Percentiles rank a stretch among this genome's conserved stretches.
phyloP scores from a whole-genome alignment of 2,888 invertebrate genomes.

The Sialis fuliginosa region DNA sequence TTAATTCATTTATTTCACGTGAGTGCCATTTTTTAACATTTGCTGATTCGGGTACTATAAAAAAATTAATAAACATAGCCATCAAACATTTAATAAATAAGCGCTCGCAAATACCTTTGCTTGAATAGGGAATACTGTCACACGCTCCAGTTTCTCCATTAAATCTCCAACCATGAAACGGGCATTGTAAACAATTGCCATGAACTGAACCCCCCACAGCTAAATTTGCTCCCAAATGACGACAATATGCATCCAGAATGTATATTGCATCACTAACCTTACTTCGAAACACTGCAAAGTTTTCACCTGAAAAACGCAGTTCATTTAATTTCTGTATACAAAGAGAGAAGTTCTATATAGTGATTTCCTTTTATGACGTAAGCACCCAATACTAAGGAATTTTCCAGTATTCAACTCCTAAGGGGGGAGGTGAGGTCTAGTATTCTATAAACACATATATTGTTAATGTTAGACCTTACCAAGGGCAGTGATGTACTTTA shows the following conservation, averaged over 20 bases:
- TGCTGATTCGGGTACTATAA: conserved; percentile 47
- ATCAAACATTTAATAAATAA: not conserved
- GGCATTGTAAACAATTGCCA: conserved; percentile 69
- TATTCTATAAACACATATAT: too few relatives aligned
- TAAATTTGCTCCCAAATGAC: conserved; percentile 78
- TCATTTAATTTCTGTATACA: too few relatives aligned
- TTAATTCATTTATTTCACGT: conserved; percentile 49
- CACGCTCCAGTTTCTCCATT: conserved; percentile 56
- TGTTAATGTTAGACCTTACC: conserved; percentile 31
- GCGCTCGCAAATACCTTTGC: conserved; percentile 17
- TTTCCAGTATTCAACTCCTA: too few relatives aligned
- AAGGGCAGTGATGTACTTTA: conserved; percentile 42
- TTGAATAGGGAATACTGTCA: conserved; percentile 51
- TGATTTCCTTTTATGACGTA: too few relatives aligned
- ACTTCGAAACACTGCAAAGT: conserved; percentile 52
- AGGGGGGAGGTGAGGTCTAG: too few relatives aligned
- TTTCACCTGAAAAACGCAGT: conserved; percentile 31
- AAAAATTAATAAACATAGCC: not conserved
- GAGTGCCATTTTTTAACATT: conserved; percentile 50
- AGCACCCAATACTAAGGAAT: too few relatives aligned
- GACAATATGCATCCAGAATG: conserved; percentile 73
- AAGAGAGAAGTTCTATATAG: too few relatives aligned
- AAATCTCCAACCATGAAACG: conserved; percentile 80
- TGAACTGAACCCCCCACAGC: conserved; percentile 60
- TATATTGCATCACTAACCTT: conserved; percentile 27